Evolutionary conservation across 2,888 invertebrate genomes (phyloP).

Genomic region (Barypeithes pellucidus): DNA sequence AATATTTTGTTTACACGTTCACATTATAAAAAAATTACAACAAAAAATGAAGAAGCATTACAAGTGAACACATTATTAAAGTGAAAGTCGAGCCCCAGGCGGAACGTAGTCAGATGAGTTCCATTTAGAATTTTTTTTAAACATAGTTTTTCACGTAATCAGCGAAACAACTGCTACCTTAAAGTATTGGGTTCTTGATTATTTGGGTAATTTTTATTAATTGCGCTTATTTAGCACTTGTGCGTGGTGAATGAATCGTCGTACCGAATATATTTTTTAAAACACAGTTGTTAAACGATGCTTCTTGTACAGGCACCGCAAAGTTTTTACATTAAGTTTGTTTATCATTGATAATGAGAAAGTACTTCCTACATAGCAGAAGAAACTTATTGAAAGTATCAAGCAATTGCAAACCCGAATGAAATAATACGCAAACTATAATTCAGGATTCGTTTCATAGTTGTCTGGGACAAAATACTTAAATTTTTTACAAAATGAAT

Average conservation of each 20-base stretch:
- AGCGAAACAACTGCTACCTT: conserved; percentile 22
- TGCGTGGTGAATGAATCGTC: background rate
- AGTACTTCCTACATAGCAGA: conserved; percentile 17
- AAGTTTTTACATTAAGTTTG: background rate
- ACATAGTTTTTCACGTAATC: conserved; percentile 34
- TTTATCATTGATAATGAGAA: conserved; percentile 19
- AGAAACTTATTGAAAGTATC: conserved; percentile 7
- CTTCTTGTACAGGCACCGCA: conserved; percentile 7
- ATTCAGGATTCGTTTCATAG: too few species aligned
- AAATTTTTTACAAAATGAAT: too few species aligned
- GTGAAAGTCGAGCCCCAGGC: conserved; percentile 52
- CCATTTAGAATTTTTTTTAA: conserved; percentile 46
- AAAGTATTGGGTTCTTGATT: conserved; percentile 19
- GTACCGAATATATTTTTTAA: background rate
- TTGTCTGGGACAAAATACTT: too few species aligned
- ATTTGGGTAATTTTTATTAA: conserved; percentile 23
- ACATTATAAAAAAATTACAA: too few species aligned
- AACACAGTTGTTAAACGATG: background rate
- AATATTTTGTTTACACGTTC: too few species aligned
- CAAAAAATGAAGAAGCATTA: background rate
- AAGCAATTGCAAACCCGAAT: too few species aligned
- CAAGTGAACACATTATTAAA: conserved; percentile 48
- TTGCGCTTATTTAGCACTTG: background rate
- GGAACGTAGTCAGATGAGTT: conserved; percentile 46
- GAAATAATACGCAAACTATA: too few species aligned